Evolutionary conservation across 2,888 invertebrate genomes (phyloP), one percentile per base, ranked within the genome.

Genomic region (Dilophus febrilis): DNA sequence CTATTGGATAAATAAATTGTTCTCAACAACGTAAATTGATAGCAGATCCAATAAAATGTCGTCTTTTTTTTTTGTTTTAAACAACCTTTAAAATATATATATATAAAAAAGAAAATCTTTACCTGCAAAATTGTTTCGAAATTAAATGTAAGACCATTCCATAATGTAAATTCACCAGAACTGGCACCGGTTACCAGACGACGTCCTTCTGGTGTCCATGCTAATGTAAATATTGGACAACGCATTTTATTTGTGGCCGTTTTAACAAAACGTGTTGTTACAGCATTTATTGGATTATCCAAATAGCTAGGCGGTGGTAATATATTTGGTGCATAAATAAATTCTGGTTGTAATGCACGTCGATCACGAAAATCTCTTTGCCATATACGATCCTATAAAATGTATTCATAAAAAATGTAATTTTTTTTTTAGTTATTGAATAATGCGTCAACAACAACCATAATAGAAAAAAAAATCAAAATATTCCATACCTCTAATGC

Each of bases 81-180:
- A n/a, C n/a, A n/a, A n/a, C n/a, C n/a, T n/a, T n/a, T n/a, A n/a
- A n/a, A n/a, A n/a, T n/a, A n/a, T n/a, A n/a, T n/a, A n/a, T n/a
- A n/a, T n/a, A n/a, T n/a, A n/a, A n/a, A n/a, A n/a, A n/a, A n/a
- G n/a, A n/a, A n/a, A n/a, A n/a, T n/a, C n/a, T n/a, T 53, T 61
- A 87, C 88, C 76, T 98, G 98, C 37, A 98, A 70, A 61, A 99
- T 99, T n/a, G 98, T 99, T 70, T 99, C 98, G 67, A 99, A 99
- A 67, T 98, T 99, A 65, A 98, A 99, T n/a, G 97, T 98, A 22
- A 98, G 72, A 26, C 98, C 98, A 70, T 98, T 98, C 98, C 98
- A 99, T 3, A 99, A 67, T 0, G 98, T 99, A 57, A 99, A 98
- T 65, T 99, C 98, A 34, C 98, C 98, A 41, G 95, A 95, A 22